Evolutionary conservation across 2,113 vertebrate species (phyloP), one percentile per base, ranked within the genome.

Genomic region (Pygoscelis adeliae): DNA sequence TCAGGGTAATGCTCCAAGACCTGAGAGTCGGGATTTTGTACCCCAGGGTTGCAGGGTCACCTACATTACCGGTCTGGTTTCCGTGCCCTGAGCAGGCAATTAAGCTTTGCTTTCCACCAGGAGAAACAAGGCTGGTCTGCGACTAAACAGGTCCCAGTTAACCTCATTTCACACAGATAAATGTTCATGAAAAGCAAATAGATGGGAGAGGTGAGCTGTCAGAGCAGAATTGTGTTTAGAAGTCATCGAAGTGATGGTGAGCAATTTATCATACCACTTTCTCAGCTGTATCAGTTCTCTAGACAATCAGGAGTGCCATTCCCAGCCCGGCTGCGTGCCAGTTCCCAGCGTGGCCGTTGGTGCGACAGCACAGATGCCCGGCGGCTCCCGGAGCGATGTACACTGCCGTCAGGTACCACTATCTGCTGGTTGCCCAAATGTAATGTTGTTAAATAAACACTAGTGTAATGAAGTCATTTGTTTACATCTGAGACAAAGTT

Each of bases 391-490:
- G n/a, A 18, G 46, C 2, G 4, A 49, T 8, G 42, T n/a, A 4
- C n/a, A 0, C 18, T 15, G 15, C 49, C 10, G 0, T 4, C 42
- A 18, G 26, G 36, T 26, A 22, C 56, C 22, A 2, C 3, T 53
- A 27, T 32, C 32, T 55, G 40, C 49, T 29, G 66, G 9, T 8
- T 47, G 56, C 46, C 47, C n/a, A 27, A 8, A 61, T 9, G 13
- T 22, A 14, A 36, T 10, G 42, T 9, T 26, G 53, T 36, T 67
- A 56, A 76, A 49, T 9, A 47, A 22, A 15, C 25, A 20, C 25
- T 3, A 23, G 26, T 7, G 15, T 22, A 50, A 69, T 19, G 8
- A 53, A 38, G 56, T 27, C 0, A 0, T 23, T 47, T 16, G 27
- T 27, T 70, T 70, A 46, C 55, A 62, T 13, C 53, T 11, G 25